Base-by-base conservation (phyloP, 64 coral and sea anemone genomes). In the Actinia equina region DNA sequence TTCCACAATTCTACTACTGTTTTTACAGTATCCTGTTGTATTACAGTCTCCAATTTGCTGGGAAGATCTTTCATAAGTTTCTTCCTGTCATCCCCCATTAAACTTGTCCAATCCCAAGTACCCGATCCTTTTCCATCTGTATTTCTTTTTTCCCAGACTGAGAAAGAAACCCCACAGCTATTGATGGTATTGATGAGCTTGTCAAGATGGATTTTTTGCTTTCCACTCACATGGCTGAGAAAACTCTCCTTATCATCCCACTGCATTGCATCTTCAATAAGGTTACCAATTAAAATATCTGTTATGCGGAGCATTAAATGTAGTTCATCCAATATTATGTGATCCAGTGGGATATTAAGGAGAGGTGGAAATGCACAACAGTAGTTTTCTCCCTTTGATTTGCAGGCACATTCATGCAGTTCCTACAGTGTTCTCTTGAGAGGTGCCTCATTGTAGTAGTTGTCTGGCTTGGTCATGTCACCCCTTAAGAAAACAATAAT, bases 1-100 rank as follows among this genome's bases (percentile, higher is more conserved):
- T 89, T 82, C 77, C 77, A 89, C 58, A 90, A 56, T 77, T 90
- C 37, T 84, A 58, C 64, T 44, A 89, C 88, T 26, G 44, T 80
- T 17, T n/a, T 37, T 55, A 15, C 51, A 25, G 82, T 84, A 51
- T 46, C 43, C 43, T 52, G 87, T 16, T 79, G 74, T 12, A 81
- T 3, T 20, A 55, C 17, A 30, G 44, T 11, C 26, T 42, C 27
- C 52, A 79, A 23, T 80, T 88, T 79, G 19, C 16, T 51, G 0
- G 87, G 87, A 10, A 81, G 65, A 43, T 59, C 26, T 84, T 84
- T 83, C 27, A 60, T 23, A 6, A 83, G 80, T 84, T 64, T 88
- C 58, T 88, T 88, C 17, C 77, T 88, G 58, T 88, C 76, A 22
- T 60, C 26, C 0, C 87, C 87, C 71, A 82, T 62, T 17, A 80